phyloP scores from a whole-genome alignment of 2,888 invertebrate genomes.

The Diogma glabrata region DNA sequence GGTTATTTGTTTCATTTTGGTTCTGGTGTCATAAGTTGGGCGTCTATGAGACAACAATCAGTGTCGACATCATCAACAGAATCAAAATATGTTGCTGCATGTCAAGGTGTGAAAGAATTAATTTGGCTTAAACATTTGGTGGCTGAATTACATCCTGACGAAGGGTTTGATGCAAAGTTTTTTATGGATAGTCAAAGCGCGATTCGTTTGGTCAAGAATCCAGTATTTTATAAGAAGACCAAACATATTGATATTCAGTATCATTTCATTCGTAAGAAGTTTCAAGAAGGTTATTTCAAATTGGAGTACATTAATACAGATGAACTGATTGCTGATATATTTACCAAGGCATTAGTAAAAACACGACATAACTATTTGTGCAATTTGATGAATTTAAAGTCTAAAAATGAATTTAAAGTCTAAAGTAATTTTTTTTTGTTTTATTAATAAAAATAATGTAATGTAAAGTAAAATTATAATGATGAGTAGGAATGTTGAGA shows the following conservation, averaged over 20 bases:
- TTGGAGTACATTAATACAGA: too few species aligned
- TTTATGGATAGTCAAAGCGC: conserved; percentile 22
- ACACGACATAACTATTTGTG: not conserved
- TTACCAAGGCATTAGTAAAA: not conserved
- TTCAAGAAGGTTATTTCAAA: too few species aligned
- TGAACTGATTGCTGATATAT: not conserved
- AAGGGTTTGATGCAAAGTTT: conserved; percentile 12
- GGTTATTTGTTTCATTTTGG: conserved; percentile 19
- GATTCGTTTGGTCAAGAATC: conserved; percentile 8
- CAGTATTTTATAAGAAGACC: not conserved
- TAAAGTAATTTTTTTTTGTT: too few species aligned
- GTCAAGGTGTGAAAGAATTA: conserved; percentile 16
- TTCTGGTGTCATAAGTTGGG: conserved; percentile 21
- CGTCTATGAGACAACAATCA: too few species aligned
- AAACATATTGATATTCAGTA: too few species aligned
- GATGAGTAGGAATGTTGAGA: too few species aligned
- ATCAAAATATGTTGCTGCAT: conserved; percentile 25
- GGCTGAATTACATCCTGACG: not conserved
- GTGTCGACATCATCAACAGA: not conserved
- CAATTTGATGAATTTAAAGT: not conserved
- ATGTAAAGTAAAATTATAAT: too few species aligned
- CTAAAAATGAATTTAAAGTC: too few species aligned
- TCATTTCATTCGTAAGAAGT: too few species aligned
- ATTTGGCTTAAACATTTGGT: not conserved
- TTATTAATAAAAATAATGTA: too few species aligned